A percentile compares a stretch with the other conserved stretches of the same genome.
These are phyloP conservation scores for Eremophila alpestris DNA, from an alignment of 2,797 vertebrate species.

Conservation along the genomic window DNA sequence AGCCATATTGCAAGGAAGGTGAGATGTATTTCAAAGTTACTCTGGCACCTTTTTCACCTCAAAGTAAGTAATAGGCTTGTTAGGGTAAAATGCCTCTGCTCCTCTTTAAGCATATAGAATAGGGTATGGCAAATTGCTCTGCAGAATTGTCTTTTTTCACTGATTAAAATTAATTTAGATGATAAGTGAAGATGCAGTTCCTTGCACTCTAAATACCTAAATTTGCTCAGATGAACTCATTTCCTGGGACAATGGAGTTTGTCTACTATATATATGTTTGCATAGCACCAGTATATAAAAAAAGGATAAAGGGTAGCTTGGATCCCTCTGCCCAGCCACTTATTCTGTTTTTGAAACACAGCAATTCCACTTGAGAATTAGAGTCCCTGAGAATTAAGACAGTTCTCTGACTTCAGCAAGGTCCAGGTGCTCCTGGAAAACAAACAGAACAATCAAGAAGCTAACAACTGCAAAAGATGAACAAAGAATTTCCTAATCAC, in stretches of 20 bases:
- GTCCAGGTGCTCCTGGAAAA: not conserved
- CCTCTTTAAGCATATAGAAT: not conserved
- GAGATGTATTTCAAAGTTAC: not conserved
- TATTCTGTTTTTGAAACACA: not conserved
- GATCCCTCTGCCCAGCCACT: not conserved
- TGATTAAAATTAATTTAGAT: not conserved
- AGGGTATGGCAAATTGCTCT: not conserved
- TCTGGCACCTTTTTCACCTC: not conserved
- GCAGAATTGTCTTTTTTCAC: not conserved
- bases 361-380: not conserved
- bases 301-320: not conserved
- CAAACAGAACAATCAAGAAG: not conserved
- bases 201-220: not conserved
- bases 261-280: not conserved
- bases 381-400: not conserved
- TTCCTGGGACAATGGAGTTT: not conserved
- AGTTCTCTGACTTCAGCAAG: not conserved
- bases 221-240: not conserved
- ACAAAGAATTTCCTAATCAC: not conserved
- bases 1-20: not conserved
- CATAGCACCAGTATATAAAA: not conserved
- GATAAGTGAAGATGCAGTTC: not conserved
- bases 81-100: not conserved
- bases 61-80: rapidly evolving
- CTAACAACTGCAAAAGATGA: not conserved